These are phyloP conservation scores for Gephyroberyx darwinii DNA, from an alignment of 2,797 vertebrate species.

Conservation along the genomic window DNA sequence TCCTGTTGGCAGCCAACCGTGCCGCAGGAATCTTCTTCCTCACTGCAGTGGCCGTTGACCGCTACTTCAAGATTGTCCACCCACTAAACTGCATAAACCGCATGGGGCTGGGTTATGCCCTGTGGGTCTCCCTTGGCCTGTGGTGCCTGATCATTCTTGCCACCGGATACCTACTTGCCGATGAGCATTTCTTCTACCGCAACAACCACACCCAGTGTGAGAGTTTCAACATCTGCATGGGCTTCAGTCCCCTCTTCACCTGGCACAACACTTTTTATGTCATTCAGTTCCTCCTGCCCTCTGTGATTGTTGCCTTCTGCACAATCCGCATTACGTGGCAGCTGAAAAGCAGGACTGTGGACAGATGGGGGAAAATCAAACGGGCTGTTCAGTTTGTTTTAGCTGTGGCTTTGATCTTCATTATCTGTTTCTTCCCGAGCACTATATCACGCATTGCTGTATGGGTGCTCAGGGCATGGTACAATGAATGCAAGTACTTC, in stretches of 20 bases:
- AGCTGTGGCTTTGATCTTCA: conserved; percentile 81
- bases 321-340: conserved; percentile 80
- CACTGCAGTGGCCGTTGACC: conserved; percentile 82
- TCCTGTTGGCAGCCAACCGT: conserved; percentile 79
- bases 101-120: conserved; percentile 74
- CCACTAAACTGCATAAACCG: conserved; percentile 76
- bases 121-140: conserved; percentile 76
- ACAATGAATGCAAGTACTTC: conserved; percentile 77
- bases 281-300: conserved; percentile 79
- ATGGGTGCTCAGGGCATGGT: conserved; percentile 80
- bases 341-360: conserved; percentile 77
- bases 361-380: conserved; percentile 81
- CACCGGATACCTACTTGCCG: conserved; percentile 74
- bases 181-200: conserved; percentile 66
- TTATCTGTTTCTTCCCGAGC: conserved; percentile 83
- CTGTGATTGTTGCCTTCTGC: conserved; percentile 79
- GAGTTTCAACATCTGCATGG: conserved; percentile 86
- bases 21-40: conserved; percentile 84
- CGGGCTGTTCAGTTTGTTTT: conserved; percentile 81
- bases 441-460: conserved; percentile 79
- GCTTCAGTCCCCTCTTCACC: conserved; percentile 65
- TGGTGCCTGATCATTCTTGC: conserved; percentile 79
- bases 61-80: conserved; percentile 84
- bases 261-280: conserved; percentile 85
- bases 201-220: conserved; percentile 81